Base-by-base conservation (phyloP, 2,797 vertebrate species). In the Sylvilagus floridanus region DNA sequence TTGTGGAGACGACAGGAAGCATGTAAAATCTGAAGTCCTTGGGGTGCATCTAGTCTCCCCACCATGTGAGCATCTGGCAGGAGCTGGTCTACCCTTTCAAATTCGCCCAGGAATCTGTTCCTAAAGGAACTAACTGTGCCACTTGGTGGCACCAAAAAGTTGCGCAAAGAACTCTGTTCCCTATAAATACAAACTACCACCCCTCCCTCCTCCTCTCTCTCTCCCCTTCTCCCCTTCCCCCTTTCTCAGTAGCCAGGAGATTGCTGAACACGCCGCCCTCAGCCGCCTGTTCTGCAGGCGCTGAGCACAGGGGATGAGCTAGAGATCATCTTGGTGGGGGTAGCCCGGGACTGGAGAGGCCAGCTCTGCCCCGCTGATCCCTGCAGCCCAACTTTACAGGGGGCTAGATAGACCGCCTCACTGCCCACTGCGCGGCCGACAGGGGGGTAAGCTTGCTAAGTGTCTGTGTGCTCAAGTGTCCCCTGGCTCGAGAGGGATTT, bases 121-220 rank as follows among this genome's bases (percentile, higher is more conserved):
- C 97, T 97, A 96, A 95, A 97, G 97, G 97, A 97, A 97, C 98
- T 97, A 87, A 85, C 92, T 98, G 66, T 98, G 98, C 98, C 98
- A 98, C 98, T 98, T 98, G 98, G 98, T 98, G 98, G 98, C 98
- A 98, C 98, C 98, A 98, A 98, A 98, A 98, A 98, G 97, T 98
- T 98, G 96, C 68, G 5, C 95, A 98, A 95, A 97, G 97, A 97
- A 97, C 95, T 97, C 95, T 93, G 60, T 97, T 94, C 97, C 95
- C 97, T 97, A 97, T 97, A 97, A 97, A 97, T 97, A 97, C 94
- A 96, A 97, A 97, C 96, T 89, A 86, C 95, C 95, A 86, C 84
- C 93, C 96, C 96, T 95, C 95, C 65, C 13, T 93, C 63, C 69
- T 96, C 63, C 62, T 83, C 91, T 69, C 81, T 73, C 91, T 69